Percentiles rank a stretch among this genome's conserved stretches.
Evolutionary conservation across 2,888 invertebrate species (phyloP).

Genomic region (Ennomos quercinarius): DNA sequence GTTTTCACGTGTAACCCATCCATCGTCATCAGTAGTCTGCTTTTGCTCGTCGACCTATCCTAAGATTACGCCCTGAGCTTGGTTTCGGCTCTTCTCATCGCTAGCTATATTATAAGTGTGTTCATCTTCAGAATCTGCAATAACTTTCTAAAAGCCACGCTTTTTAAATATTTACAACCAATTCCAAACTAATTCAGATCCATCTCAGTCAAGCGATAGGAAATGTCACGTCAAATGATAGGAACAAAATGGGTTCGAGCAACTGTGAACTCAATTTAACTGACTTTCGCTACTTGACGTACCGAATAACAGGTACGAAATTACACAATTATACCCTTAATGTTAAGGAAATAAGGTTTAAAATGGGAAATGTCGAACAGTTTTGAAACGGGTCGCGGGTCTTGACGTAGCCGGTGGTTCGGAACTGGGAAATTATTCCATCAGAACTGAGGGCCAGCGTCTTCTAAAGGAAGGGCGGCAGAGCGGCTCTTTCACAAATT

Average conservation of each 20-base stretch:
- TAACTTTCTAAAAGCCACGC: too few species aligned
- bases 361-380: conserved; percentile 12
- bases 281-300: conserved; percentile 42
- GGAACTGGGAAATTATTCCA: conserved; percentile 47
- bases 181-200: conserved; percentile 30
- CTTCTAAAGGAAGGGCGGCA: not conserved
- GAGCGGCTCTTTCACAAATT: not conserved
- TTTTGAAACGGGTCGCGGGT: conserved; percentile 48
- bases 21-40: too few species aligned
- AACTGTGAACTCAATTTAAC: conserved; percentile 46
- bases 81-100: too few species aligned
- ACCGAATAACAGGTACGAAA: conserved; percentile 42
- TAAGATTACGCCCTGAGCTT: too few species aligned
- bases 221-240: conserved; percentile 38
- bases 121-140: too few species aligned
- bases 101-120: too few species aligned
- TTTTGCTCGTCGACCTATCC: too few species aligned
- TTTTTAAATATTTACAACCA: conserved; percentile 7
- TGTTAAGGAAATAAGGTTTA: conserved; percentile 21
- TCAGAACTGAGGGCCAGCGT: conserved; percentile 26
- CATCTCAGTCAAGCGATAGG: conserved; percentile 28
- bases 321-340: conserved; percentile 18
- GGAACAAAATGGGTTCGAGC: conserved; percentile 40
- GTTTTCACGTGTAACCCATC: too few species aligned
- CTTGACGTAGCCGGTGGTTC: conserved; percentile 42